Base-by-base conservation (phyloP, 2,113 vertebrate genomes). In the Tiliqua scincoides region DNA sequence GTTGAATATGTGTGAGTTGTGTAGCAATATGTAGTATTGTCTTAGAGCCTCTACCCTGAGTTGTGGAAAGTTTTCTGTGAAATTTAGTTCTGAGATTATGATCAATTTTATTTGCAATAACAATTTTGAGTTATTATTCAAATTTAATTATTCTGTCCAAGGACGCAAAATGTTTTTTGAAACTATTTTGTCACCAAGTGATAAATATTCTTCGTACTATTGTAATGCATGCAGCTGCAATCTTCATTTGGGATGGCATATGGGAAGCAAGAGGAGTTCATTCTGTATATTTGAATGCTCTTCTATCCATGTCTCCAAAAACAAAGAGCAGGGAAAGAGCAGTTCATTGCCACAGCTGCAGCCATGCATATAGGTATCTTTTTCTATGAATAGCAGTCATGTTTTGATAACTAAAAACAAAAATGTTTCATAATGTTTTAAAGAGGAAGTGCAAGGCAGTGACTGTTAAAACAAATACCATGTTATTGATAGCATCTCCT, bases 1-100 rank as follows among this genome's bases (percentile, higher is more conserved):
- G 91, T 96, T 99, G 11, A 99, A 99, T 91, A 99, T 99, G 98
- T 99, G 99, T 99, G 96, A 97, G 98, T 96, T 90, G 14, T 67
- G 86, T 84, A 59, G 10, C 1, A 32, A 3, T 83, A 88, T 89
- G 9, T 43, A 54, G 18, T 6, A 2, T 40, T 35, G 3, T 57
- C 78, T 23, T 70, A 63, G 48, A 37, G 21, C n/a, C n/a, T 72
- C 35, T 71, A n/a, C 12, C 61, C 7, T 78, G 68, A 67, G 32
- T 3, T 20, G 52, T 6, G 25, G 14, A 20, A 62, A 30, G 27
- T 5, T n/a, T 40, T 52, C 40, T n/a, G 40, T 32, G 4, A 4
- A 15, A 85, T 59, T 71, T 68, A 71, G 67, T 88, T 84, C 79
- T 88, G 2, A 79, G 15, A 74, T 75, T 61, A 18, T 8, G 3